Evolutionary conservation across 1,140 invertebrate species (phyloP).

Genomic region (Vanessa tameamea): DNA sequence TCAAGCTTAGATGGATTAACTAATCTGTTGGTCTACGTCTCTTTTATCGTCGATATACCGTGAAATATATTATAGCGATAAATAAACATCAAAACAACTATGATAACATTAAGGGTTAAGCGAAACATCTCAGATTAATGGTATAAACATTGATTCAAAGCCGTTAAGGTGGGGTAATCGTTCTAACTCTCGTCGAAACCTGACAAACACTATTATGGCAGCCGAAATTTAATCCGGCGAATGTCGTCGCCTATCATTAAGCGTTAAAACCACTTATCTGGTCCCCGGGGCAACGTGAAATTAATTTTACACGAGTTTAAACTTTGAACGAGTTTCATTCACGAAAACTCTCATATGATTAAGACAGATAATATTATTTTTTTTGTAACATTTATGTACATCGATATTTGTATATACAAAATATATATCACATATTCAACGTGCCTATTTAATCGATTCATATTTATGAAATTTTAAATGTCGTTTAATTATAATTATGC

Average conservation of each 20-base stretch:
- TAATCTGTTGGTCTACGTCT: too few relatives aligned
- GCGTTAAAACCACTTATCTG: slow-evolving; percentile 46
- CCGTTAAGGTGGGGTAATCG: slow-evolving; percentile 18
- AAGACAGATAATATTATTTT: not conserved
- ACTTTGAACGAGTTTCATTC: not conserved
- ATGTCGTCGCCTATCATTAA: slow-evolving; percentile 45
- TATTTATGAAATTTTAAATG: too few relatives aligned
- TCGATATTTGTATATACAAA: too few relatives aligned
- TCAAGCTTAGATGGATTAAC: too few relatives aligned
- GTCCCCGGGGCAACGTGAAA: slow-evolving; percentile 26
- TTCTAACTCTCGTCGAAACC: slow-evolving; percentile 30
- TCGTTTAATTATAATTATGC: too few relatives aligned
- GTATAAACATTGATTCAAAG: slow-evolving; percentile 11
- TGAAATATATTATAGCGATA: too few relatives aligned
- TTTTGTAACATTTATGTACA: too few relatives aligned
- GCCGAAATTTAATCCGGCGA: slow-evolving; percentile 41
- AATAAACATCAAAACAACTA: not conserved
- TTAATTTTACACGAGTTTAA: slow-evolving; percentile 40
- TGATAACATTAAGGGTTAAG: not conserved
- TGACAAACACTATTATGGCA: slow-evolving; percentile 38
- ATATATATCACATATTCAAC: too few relatives aligned
- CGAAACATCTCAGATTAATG: not conserved
- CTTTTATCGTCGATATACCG: too few relatives aligned
- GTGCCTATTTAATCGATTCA: too few relatives aligned
- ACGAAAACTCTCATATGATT: not conserved